Evolutionary conservation across 2,113 vertebrate genomes (phyloP).

Genomic region (Melospiza melodia): DNA sequence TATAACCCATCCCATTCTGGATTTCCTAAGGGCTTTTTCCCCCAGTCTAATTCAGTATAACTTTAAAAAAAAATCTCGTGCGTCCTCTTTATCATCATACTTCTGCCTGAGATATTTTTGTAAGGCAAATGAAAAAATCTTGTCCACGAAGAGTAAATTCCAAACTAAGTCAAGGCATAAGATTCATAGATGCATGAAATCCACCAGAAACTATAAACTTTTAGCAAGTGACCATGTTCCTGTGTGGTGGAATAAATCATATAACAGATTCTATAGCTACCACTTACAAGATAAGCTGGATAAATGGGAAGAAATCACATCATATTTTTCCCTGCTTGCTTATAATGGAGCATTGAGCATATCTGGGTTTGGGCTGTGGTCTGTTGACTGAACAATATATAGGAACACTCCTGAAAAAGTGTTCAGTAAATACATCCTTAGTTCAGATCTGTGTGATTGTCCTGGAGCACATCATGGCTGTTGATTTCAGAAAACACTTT

Average conservation of each 20-base stretch:
- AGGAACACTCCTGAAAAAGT: background rate
- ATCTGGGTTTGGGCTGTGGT: background rate
- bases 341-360: background rate
- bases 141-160: background rate
- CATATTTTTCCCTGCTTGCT: background rate
- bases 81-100: background rate
- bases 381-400: background rate
- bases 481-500: background rate
- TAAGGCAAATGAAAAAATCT: background rate
- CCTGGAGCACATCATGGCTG: background rate
- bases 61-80: background rate
- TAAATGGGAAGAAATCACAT: background rate
- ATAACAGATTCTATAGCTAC: background rate
- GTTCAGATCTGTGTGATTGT: background rate
- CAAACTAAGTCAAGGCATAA: background rate
- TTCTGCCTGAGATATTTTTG: background rate
- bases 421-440: background rate
- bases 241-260: background rate
- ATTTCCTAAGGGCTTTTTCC: background rate
- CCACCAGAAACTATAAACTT: background rate
- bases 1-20: background rate
- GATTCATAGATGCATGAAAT: background rate
- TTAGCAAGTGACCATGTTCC: background rate
- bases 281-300: background rate
- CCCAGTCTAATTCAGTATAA: fast-evolving